Conservation (phyloP, 1,140 invertebrate genomes). For the Drosophila funebris region DNA sequence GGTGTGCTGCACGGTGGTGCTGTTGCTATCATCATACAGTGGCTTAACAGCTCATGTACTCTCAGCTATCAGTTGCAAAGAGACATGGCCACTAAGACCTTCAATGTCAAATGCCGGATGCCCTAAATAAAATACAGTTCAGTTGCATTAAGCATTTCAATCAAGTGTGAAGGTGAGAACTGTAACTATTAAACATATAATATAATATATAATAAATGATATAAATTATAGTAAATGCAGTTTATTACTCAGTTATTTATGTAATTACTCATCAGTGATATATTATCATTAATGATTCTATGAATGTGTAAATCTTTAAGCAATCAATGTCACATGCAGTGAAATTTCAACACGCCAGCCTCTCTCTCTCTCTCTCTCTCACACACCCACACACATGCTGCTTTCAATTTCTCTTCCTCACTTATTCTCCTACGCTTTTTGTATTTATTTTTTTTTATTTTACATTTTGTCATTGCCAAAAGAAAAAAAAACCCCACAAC, state of each 20-base stretch:
- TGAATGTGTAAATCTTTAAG: neutral
- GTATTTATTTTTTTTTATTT: neutral
- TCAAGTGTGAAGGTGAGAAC: conserved; percentile 51
- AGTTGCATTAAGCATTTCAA: conserved; percentile 9
- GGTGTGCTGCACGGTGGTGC: neutral
- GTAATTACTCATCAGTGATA: neutral
- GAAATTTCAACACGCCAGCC: neutral
- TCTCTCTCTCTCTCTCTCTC: neutral
- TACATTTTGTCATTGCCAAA: conserved; percentile 19
- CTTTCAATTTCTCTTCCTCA: neutral
- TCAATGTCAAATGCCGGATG: neutral
- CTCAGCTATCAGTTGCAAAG: conserved; percentile 15
- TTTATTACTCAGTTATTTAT: neutral
- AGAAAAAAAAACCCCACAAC: conserved; percentile 5
- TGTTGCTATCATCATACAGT: conserved; percentile 27
- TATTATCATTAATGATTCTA: neutral
- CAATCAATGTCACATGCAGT: conserved; percentile 13
- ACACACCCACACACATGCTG: no score
- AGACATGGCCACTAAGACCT: conserved; percentile 4
- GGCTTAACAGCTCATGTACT: conserved; percentile 28
- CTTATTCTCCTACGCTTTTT: conserved; percentile 1
- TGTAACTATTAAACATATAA: no score
- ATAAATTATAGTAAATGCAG: neutral
- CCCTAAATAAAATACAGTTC: neutral
- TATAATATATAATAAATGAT: no score